Evolutionary conservation across 2,113 vertebrate species (phyloP), one percentile per base, ranked within the genome.

Genomic region (Prunella fulvescens): DNA sequence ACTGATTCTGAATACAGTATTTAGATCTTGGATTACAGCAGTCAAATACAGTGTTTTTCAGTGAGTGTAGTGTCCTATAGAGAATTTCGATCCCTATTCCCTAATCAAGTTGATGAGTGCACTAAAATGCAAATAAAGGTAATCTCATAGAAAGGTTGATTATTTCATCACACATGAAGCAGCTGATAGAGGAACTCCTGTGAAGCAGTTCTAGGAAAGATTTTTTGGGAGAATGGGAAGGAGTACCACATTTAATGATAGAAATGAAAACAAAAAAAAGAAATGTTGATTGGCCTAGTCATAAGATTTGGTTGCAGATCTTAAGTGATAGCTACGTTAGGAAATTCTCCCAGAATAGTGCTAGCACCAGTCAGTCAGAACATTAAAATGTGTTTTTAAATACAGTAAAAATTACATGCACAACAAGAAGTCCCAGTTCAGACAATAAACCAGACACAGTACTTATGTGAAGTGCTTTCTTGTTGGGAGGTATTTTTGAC

Each of bases 51-150:
- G 39, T 23, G 40, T 15, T 78, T 74, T 73, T 62, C 35, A 50
- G n/a, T 39, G 69, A 72, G 33, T 31, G n/a, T 69, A 37, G 20
- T 79, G 28, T 80, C 17, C 70, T 90, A n/a, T 9, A 18, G 72
- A 79, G 69, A 93, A 51, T 73, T 77, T 56, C 54, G 25, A 35
- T 78, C 51, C 48, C 29, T 23, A 10, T 67, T 89, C 71, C 29
- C 42, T 82, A 76, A 94, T 91, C 67, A 86, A 42, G 28, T 10
- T 83, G 85, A 69, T 94, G 89, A 90, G 48, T 56, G 42, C 69
- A 92, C 79, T 90, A 82, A 91, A 89, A 95, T 93, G 85, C n/a
- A 96, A 93, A 92, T 74, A 72, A 83, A 92, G 33, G 35, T 81
- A 86, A 84, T 81, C n/a, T 88, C 51, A 79, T 24, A 24, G 77